A percentile compares a stretch with the other conserved stretches of the same genome.
Conservation (phyloP, 2,888 invertebrate genomes). For the Noctua fimbriata region DNA sequence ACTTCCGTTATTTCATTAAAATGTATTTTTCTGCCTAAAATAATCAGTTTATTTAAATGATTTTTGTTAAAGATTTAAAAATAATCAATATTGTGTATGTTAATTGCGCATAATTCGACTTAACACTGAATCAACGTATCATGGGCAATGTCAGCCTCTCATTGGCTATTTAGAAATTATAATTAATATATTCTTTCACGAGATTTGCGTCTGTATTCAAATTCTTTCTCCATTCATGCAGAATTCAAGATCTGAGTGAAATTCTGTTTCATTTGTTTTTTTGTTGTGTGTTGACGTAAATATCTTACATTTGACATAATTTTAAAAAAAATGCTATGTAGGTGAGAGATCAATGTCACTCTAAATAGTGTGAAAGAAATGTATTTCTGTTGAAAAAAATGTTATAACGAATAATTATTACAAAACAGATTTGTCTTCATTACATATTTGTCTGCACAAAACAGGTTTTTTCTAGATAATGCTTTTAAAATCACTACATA, state of each 20-base stretch:
- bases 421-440: background rate
- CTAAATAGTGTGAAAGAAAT: background rate
- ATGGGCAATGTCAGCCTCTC: slow-evolving; percentile 19
- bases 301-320: slow-evolving; percentile 24
- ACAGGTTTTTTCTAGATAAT: background rate
- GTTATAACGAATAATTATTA: too few species aligned
- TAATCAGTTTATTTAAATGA: slow-evolving; percentile 12
- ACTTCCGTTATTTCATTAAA: slow-evolving; percentile 29
- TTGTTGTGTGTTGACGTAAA: slow-evolving; percentile 19
- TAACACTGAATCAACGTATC: slow-evolving; percentile 31
- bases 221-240: slow-evolving; percentile 10
- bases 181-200: slow-evolving; percentile 62
- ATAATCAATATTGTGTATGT: slow-evolving; percentile 6
- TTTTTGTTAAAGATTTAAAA: background rate
- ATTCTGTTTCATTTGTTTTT: too few species aligned
- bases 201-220: slow-evolving; percentile 48
- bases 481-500: too few species aligned
- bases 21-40: slow-evolving; percentile 14
- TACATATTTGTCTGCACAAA: too few species aligned
- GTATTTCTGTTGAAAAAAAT: background rate
- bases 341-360: slow-evolving; percentile 26
- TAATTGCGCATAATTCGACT: slow-evolving; percentile 26
- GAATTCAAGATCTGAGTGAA: slow-evolving; percentile 35
- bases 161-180: slow-evolving; percentile 58
- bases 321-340: slow-evolving; percentile 12